Percentiles rank a stretch among this genome's conserved stretches.
Evolutionary conservation across 2,797 vertebrate genomes (phyloP).

Genomic region (Tarsius wallacei): DNA sequence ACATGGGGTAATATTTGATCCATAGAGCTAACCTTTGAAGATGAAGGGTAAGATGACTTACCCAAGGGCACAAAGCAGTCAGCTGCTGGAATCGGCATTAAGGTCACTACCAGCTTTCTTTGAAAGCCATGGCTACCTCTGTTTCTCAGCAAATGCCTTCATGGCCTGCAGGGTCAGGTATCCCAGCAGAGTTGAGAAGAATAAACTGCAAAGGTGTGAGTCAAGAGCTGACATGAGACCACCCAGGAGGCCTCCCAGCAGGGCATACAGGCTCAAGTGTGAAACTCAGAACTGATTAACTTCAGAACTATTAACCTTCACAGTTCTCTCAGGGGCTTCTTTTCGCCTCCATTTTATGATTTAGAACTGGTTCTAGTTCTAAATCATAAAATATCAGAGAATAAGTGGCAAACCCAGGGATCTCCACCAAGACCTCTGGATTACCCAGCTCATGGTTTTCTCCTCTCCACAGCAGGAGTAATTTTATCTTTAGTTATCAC

Average conservation of each 20-base stretch:
- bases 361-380: constrained; percentile 11
- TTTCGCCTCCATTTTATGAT: background rate
- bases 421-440: background rate
- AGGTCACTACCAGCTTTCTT: background rate
- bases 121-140: background rate
- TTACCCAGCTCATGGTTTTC: background rate
- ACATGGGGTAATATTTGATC: background rate
- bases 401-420: background rate
- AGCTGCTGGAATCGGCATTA: background rate
- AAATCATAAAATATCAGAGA: no score
- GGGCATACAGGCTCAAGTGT: background rate
- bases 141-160: background rate
- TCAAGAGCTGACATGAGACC: background rate
- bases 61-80: background rate
- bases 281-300: background rate
- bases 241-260: background rate
- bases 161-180: background rate
- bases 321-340: background rate
- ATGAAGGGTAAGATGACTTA: background rate
- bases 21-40: constrained; percentile 8
- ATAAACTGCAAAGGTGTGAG: background rate
- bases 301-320: background rate
- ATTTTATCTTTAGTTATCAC: background rate
- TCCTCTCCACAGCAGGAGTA: background rate
- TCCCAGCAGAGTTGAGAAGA: background rate